phyloP scores from a whole-genome alignment of 2,797 vertebrate genomes.

The Sebastes umbrosus region DNA sequence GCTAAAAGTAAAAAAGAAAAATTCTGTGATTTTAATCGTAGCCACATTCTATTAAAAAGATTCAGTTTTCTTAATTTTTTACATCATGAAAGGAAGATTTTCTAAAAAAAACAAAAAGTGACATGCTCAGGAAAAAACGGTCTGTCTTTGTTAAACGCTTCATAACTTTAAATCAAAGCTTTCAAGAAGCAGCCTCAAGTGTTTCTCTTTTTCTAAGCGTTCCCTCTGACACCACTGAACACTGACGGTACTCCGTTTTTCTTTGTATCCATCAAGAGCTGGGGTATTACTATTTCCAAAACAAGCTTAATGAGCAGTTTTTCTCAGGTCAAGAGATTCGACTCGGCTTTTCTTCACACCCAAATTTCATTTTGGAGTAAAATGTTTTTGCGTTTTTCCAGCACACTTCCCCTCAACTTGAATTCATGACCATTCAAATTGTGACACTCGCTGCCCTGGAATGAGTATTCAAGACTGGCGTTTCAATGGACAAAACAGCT shows the following conservation, averaged over 20 bases:
- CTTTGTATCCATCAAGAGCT: neutral
- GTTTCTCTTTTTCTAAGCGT: neutral
- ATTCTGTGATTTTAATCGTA: neutral
- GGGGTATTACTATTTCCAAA: neutral
- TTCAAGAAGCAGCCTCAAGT: slow-evolving; percentile 1
- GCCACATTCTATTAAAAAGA: neutral
- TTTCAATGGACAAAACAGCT: neutral
- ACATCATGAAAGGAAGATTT: neutral
- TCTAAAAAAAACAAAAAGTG: neutral
- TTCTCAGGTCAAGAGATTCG: slow-evolving; percentile 7
- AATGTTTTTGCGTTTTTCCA: neutral
- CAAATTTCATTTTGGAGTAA: neutral
- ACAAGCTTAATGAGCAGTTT: neutral
- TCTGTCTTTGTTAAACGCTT: neutral
- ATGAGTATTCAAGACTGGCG: neutral
- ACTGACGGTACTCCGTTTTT: neutral
- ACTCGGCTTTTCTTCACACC: neutral
- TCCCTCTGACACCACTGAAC: neutral
- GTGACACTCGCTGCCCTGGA: neutral
- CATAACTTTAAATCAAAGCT: slow-evolving; percentile 22
- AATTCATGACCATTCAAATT: neutral
- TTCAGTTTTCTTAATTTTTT: neutral
- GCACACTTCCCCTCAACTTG: neutral
- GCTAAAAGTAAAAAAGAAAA: neutral
- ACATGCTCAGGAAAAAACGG: neutral